Conservation (phyloP, 2,797 vertebrate species). For the Chanos chanos region DNA sequence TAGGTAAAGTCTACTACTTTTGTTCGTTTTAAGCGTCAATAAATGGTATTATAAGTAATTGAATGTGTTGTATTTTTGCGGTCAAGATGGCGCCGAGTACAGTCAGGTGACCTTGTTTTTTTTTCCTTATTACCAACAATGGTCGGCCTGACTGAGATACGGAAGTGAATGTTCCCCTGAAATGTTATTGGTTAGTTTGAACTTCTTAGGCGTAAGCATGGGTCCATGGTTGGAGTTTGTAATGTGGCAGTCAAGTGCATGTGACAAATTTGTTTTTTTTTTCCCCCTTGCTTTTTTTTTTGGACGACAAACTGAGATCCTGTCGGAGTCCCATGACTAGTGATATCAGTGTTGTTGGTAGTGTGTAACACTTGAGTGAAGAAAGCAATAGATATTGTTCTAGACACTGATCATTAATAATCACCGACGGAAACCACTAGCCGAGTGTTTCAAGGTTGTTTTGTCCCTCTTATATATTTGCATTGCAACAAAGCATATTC, state of each 20-base stretch:
- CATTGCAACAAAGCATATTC: too few species aligned
- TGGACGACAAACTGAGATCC: constrained; percentile 26
- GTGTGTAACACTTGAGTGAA: too few species aligned
- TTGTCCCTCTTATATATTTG: too few species aligned
- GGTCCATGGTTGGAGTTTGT: constrained; percentile 40
- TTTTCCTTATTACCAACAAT: constrained; percentile 29
- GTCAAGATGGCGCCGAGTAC: constrained; percentile 57
- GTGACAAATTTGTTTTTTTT: too few species aligned
- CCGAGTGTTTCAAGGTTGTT: too few species aligned
- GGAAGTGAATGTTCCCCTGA: constrained; percentile 45
- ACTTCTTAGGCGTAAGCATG: constrained; percentile 27
- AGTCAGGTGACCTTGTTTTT: constrained; percentile 61
- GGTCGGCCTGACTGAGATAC: constrained; percentile 37
- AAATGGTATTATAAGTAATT: constrained; percentile 48
- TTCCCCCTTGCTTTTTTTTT: constrained; percentile 37
- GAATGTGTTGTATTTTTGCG: constrained; percentile 47
- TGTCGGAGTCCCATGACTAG: too few species aligned
- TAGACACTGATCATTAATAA: too few species aligned
- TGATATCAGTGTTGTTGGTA: too few species aligned
- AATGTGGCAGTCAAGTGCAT: constrained; percentile 48
- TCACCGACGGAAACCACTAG: too few species aligned
- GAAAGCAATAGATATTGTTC: too few species aligned
- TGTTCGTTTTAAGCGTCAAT: constrained; percentile 55
- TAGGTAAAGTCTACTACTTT: constrained; percentile 62
- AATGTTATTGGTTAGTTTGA: constrained; percentile 51